Percentiles rank a stretch among this genome's conserved stretches.
Evolutionary conservation across 2,888 invertebrate species (phyloP).

Genomic region (Carterocephalus palaemon): DNA sequence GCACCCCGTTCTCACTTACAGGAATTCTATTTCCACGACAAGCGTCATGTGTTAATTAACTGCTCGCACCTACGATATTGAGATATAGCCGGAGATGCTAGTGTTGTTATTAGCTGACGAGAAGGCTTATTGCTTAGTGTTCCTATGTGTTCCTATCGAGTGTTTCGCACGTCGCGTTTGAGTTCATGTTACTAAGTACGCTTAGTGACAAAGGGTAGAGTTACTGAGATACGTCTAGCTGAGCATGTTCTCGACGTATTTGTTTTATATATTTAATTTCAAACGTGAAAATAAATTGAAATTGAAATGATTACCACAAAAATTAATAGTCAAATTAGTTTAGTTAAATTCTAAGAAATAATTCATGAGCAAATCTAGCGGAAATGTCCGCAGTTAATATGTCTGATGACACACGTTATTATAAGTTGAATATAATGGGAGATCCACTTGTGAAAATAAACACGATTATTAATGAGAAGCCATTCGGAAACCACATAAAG

Average conservation of each 20-base stretch:
- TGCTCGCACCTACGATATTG: constrained; percentile 76
- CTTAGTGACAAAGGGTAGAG: constrained; percentile 6
- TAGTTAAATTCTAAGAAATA: too few relatives aligned
- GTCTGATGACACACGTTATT: constrained; percentile 47
- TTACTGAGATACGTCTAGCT: background rate
- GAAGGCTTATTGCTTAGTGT: constrained; percentile 70
- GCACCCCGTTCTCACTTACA: constrained; percentile 64
- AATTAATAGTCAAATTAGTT: background rate
- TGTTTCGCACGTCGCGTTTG: constrained; percentile 23
- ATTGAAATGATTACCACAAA: background rate
- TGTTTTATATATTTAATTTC: too few relatives aligned
- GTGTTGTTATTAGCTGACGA: constrained; percentile 74
- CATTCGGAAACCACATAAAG: constrained; percentile 72
- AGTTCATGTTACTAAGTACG: constrained; percentile 22
- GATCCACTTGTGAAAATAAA: constrained; percentile 72
- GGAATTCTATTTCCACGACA: constrained; percentile 77
- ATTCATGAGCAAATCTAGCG: constrained; percentile 22
- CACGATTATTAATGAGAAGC: constrained; percentile 73
- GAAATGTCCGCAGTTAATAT: constrained; percentile 22
- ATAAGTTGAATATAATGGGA: constrained; percentile 59
- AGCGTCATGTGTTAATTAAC: constrained; percentile 78
- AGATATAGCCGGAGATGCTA: constrained; percentile 71
- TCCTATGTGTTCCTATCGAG: constrained; percentile 36
- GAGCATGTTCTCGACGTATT: too few relatives aligned
- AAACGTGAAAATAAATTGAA: too few relatives aligned